These are phyloP conservation scores for Nematostella vectensis DNA, from an alignment of 92 coral and sea anemone genomes.

Conservation along the genomic window DNA sequence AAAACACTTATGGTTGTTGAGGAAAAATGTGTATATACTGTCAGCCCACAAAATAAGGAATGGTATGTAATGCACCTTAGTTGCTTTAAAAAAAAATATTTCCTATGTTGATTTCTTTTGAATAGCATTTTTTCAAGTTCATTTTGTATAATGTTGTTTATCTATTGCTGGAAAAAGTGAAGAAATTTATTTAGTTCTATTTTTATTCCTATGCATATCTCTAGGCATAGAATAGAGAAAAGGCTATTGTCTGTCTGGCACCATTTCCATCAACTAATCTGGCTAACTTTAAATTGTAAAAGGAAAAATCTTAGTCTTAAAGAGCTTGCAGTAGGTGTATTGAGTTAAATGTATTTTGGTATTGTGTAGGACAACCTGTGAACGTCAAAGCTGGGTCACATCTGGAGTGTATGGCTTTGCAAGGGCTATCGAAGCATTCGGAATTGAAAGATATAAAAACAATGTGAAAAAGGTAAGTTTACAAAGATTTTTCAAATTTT, in stretches of 20 bases:
- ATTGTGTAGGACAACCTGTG: slow-evolving; percentile 68
- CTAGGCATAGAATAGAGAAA: too few species aligned
- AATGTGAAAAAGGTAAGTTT: slow-evolving; percentile 68
- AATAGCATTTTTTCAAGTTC: neutral
- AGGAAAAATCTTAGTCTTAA: too few species aligned
- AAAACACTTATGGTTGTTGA: slow-evolving; percentile 87
- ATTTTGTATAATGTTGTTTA: neutral
- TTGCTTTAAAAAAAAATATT: neutral
- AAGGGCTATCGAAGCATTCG: slow-evolving; percentile 87
- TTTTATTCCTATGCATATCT: too few species aligned
- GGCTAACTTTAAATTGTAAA: too few species aligned
- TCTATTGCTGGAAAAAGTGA: too few species aligned
- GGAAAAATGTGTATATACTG: slow-evolving; percentile 88
- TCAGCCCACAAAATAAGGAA: slow-evolving; percentile 72
- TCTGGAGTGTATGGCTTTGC: slow-evolving; percentile 89
- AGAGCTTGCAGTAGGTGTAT: too few species aligned
- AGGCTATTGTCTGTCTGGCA: too few species aligned
- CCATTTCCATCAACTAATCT: too few species aligned
- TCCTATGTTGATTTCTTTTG: neutral
- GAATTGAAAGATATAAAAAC: slow-evolving; percentile 84
- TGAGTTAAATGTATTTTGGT: too few species aligned
- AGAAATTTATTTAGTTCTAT: too few species aligned
- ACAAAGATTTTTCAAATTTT: too few species aligned
- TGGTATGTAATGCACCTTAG: slow-evolving; percentile 44
- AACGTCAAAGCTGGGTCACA: slow-evolving; percentile 70